Conservation (phyloP, 2,888 invertebrate genomes). For the Herminia tarsipennalis region DNA sequence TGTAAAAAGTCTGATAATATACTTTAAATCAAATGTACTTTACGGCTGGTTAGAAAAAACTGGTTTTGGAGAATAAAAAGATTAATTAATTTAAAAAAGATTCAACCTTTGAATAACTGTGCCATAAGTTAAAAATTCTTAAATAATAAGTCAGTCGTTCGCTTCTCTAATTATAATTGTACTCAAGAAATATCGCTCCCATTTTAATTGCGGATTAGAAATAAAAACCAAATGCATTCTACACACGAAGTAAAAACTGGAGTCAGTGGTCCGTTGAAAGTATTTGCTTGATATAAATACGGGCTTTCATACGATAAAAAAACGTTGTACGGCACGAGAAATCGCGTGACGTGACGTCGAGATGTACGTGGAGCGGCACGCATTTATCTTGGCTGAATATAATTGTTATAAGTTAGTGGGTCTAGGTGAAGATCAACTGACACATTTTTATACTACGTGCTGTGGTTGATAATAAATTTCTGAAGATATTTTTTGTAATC, state of each 20-base stretch:
- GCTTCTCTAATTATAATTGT: slow-evolving; percentile 10
- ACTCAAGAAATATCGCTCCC: slow-evolving; percentile 13
- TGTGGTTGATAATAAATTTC: no score
- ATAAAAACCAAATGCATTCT: slow-evolving; percentile 52
- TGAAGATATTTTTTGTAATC: no score
- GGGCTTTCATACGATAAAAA: slow-evolving; percentile 78
- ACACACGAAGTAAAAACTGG: slow-evolving; percentile 65
- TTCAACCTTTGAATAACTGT: no score
- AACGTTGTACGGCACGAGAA: slow-evolving; percentile 69
- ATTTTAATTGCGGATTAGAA: slow-evolving; percentile 35
- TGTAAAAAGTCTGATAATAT: no score
- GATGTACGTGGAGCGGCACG: slow-evolving; percentile 54
- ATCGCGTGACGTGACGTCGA: slow-evolving; percentile 72
- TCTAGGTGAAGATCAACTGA: slow-evolving; percentile 37
- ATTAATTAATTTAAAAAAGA: no score
- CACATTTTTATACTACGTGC: slow-evolving; percentile 16
- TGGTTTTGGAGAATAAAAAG: no score
- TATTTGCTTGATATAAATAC: slow-evolving; percentile 72
- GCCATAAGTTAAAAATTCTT: no score
- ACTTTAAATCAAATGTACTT: no score
- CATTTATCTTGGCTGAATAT: slow-evolving; percentile 52
- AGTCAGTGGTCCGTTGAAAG: slow-evolving; percentile 76
- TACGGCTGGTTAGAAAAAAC: no score
- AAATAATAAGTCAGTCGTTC: neutral
- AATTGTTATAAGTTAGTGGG: slow-evolving; percentile 34